A percentile compares a stretch with the other conserved stretches of the same genome.
Evolutionary conservation across 2,888 invertebrate genomes (phyloP).

Genomic region (Plebejus melissa): DNA sequence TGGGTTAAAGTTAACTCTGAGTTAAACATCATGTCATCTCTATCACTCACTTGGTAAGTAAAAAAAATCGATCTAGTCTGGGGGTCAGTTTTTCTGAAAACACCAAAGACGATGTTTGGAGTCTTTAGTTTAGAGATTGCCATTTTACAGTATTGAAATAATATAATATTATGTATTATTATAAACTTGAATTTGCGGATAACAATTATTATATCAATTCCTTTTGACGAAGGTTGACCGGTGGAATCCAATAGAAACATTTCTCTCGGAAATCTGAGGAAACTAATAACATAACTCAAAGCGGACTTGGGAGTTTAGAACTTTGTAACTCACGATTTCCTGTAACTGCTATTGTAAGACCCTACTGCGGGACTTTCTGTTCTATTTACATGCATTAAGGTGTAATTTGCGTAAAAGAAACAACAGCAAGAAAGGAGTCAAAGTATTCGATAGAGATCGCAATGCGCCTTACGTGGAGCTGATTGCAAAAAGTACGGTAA

Average conservation of each 20-base stretch:
- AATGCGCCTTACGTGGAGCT: constrained; percentile 34
- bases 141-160: too few species aligned
- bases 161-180: too few species aligned
- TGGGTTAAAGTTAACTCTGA: too few species aligned
- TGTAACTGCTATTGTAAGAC: not conserved
- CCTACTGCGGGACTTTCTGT: not conserved
- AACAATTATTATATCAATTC: not conserved
- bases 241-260: constrained; percentile 21
- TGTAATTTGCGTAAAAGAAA: not conserved
- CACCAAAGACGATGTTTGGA: too few species aligned
- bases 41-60: too few species aligned
- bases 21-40: too few species aligned
- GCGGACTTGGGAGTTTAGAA: not conserved
- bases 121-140: too few species aligned
- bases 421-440: constrained; percentile 5
- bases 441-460: constrained; percentile 33
- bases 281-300: constrained; percentile 18
- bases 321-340: constrained; percentile 20
- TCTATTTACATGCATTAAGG: not conserved
- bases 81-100: too few species aligned
- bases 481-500: constrained; percentile 35
- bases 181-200: too few species aligned
- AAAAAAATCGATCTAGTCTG: too few species aligned
- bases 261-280: constrained; percentile 2
- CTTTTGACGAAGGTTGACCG: not conserved